A percentile compares a stretch with the other conserved stretches of the same genome.
phyloP scores from a whole-genome alignment of 2,888 invertebrate species.

The Hydropsyche betteni region DNA sequence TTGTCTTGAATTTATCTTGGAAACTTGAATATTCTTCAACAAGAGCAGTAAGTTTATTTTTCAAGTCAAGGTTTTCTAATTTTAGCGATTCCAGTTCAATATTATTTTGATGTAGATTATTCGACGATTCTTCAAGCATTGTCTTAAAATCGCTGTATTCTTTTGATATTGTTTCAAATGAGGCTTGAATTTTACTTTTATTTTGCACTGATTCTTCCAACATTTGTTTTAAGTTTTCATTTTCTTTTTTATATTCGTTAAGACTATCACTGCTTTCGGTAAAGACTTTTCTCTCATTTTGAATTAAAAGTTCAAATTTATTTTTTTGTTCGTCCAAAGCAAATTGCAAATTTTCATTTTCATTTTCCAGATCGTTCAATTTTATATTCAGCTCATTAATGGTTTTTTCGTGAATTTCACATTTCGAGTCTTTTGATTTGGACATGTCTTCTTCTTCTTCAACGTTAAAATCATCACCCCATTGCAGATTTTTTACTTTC shows the following conservation, averaged over 20 bases:
- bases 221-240: constrained; percentile 60
- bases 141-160: constrained; percentile 53
- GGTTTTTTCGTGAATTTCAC: constrained; percentile 24
- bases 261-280: constrained; percentile 37
- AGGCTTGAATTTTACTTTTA: not conserved
- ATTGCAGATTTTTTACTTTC: constrained; percentile 69
- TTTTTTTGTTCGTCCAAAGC: constrained; percentile 63
- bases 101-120: constrained; percentile 51
- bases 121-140: constrained; percentile 54
- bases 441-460: constrained; percentile 52
- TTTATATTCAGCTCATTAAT: constrained; percentile 42
- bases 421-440: constrained; percentile 38
- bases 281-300: constrained; percentile 42
- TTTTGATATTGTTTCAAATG: constrained; percentile 47
- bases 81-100: constrained; percentile 51
- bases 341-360: constrained; percentile 70
- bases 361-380: constrained; percentile 66
- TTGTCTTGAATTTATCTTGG: constrained; percentile 47
- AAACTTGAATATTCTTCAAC: constrained; percentile 48
- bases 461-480: constrained; percentile 56
- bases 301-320: constrained; percentile 42
- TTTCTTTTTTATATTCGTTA: constrained; percentile 62
- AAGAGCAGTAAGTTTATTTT: constrained; percentile 46
- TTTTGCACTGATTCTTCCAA: constrained; percentile 49
- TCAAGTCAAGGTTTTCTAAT: constrained; percentile 51